Evolutionary conservation across 2,797 vertebrate genomes (phyloP).

Genomic region (Manis pentadactyla): DNA sequence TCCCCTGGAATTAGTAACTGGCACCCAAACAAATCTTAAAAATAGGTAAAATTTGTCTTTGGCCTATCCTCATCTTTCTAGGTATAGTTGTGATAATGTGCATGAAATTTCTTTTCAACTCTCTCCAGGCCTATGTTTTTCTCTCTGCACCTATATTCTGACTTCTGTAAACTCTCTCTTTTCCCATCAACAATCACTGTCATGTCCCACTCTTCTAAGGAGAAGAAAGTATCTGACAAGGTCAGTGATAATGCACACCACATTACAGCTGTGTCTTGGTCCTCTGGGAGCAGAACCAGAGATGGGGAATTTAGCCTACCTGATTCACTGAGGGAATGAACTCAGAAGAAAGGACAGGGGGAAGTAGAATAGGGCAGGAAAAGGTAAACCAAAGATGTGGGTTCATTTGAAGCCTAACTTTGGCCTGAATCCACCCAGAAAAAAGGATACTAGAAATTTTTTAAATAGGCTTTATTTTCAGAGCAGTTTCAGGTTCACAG

Average conservation of each 20-base stretch:
- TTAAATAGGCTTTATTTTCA: not conserved
- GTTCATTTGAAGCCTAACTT: not conserved
- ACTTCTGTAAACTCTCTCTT: not conserved
- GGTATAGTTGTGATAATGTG: not conserved
- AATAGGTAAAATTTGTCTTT: conserved; percentile 39
- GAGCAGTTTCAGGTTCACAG: not conserved
- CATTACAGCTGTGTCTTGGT: not conserved
- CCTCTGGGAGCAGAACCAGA: not conserved
- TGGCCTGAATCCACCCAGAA: not conserved
- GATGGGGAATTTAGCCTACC: not conserved
- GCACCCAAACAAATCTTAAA: conserved; percentile 40
- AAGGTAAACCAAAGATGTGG: not conserved
- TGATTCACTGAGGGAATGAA: not conserved
- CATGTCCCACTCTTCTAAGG: not conserved
- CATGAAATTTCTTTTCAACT: conserved; percentile 27
- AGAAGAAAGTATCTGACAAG: not conserved
- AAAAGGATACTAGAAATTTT: not conserved
- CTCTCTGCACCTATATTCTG: not conserved
- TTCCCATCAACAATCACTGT: not conserved
- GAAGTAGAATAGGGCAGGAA: not conserved
- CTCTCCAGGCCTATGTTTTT: not conserved
- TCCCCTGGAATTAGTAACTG: conserved; percentile 54
- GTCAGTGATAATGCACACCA: not conserved
- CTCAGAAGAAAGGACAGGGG: not conserved
- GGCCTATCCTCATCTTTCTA: conserved; percentile 53